Evolutionary conservation across 2,797 vertebrate species (phyloP), one percentile per base, ranked within the genome.

Genomic region (Sphaeramia orbicularis): DNA sequence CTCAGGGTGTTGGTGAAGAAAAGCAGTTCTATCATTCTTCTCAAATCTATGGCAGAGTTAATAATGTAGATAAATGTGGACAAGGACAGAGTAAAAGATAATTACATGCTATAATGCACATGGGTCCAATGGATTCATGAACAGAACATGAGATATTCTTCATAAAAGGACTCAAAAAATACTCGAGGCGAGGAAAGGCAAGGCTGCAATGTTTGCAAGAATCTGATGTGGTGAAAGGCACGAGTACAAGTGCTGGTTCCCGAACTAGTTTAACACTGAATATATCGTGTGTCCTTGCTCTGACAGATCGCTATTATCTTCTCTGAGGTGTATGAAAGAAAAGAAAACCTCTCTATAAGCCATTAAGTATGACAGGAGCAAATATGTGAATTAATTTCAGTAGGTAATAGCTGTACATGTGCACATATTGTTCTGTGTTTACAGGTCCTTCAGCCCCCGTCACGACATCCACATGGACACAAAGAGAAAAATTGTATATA

Each of bases 351-450:
- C 63, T 71, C 38, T 21, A 27, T 35, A 60, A 67, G 59, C 65
- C 56, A 72, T 85, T 78, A 75, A 76, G 83, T 78, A 55, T 67
- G 73, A 84, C 80, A 71, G 40, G 61, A 53, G 37, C 56, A 52
- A 38, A 55, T 57, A 36, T 51, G 24, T 51, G 58, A 66, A 72
- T 45, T 35, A 62, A 78, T 82, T 55, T 84, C 16, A 74, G 82
- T 73, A 79, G 65, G 62, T 71, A 81, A 71, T 83, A 65, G 67
- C 52, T 44, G 52, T 72, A 80, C 76, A 83, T 80, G 14, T 2
- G 16, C 18, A 37, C 37, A 11, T 0, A 13, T 0, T 50, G 16
- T 32, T 16, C 2, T 24, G 21, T 24, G 21, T 2, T 24, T 24
- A 24, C 5, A 24, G 21, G 21, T 24, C 21, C 21, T 24, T 24